These are phyloP conservation scores for Ephestia elutella DNA, from an alignment of 1,140 invertebrate species.

Conservation along the genomic window DNA sequence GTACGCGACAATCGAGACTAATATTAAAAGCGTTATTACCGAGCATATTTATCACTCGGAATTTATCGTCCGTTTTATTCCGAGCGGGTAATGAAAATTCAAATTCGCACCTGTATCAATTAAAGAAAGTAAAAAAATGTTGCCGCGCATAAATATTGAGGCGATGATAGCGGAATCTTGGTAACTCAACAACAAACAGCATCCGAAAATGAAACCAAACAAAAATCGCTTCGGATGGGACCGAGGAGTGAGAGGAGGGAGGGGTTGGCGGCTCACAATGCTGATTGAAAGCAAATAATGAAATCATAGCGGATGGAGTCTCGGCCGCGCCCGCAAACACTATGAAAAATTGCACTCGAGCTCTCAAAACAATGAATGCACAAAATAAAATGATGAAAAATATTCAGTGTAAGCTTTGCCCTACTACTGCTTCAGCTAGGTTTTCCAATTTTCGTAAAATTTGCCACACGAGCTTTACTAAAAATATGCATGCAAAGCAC, in stretches of 20 bases:
- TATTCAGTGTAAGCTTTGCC: not conserved
- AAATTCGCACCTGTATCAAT: conserved; percentile 5
- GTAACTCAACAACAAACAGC: conserved; percentile 62
- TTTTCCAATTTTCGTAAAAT: not conserved
- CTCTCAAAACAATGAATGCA: conserved; percentile 47
- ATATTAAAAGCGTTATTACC: conserved; percentile 2
- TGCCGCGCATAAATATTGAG: conserved; percentile 20
- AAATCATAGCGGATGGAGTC: conserved; percentile 66
- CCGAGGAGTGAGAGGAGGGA: conserved; percentile 19
- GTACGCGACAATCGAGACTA: not conserved
- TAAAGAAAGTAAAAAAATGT: conserved; percentile 8
- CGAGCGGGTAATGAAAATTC: not conserved
- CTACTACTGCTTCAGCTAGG: not conserved
- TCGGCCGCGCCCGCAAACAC: conserved; percentile 55
- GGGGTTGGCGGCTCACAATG: conserved; percentile 52
- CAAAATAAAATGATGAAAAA: conserved; percentile 26
- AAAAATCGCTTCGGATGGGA: conserved; percentile 49
- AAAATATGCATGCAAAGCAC: not conserved
- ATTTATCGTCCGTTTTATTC: conserved; percentile 8
- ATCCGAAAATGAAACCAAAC: conserved; percentile 70
- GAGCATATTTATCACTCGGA: conserved; percentile 1
- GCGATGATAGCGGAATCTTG: conserved; percentile 42
- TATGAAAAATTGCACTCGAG: conserved; percentile 54
- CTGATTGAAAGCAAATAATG: conserved; percentile 74
- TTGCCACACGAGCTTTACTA: not conserved